A percentile compares a stretch with the other conserved stretches of the same genome.
Conservation (phyloP, 2,113 vertebrate species). For the Stercorarius parasiticus region DNA sequence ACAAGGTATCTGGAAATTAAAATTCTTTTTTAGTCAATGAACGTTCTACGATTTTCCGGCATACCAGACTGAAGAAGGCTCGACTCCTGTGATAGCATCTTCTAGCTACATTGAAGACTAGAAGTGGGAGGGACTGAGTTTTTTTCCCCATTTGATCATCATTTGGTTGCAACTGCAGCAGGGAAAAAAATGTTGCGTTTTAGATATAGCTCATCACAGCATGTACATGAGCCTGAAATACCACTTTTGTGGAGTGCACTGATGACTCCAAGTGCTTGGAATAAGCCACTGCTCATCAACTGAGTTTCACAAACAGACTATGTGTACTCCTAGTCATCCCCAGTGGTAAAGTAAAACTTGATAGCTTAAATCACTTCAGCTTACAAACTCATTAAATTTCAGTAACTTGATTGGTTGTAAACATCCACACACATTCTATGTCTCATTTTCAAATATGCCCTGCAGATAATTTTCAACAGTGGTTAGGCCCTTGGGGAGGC, state of each 20-base stretch:
- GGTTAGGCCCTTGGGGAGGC: neutral
- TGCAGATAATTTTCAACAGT: neutral
- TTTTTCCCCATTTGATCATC: neutral
- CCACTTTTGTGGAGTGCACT: neutral
- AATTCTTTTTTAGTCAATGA: slow-evolving; percentile 58
- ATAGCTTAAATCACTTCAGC: neutral
- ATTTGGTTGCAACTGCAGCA: neutral
- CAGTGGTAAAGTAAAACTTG: neutral
- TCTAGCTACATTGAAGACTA: neutral
- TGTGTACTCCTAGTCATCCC: neutral
- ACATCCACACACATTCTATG: neutral
- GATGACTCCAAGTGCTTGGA: neutral
- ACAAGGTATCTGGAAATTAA: slow-evolving; percentile 59
- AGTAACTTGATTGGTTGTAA: neutral
- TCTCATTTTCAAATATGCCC: neutral
- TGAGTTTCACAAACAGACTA: neutral
- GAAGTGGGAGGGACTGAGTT: neutral
- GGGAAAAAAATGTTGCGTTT: neutral
- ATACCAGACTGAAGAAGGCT: neutral
- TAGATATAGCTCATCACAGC: neutral
- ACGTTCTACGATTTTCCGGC: slow-evolving; percentile 28
- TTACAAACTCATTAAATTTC: neutral
- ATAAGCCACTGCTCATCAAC: neutral
- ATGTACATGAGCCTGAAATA: neutral
- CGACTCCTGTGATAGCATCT: neutral